Percentiles rank a stretch among this genome's conserved stretches.
These are phyloP conservation scores for Podarcis siculus DNA, from an alignment of 2,797 vertebrate species.

Conservation along the genomic window DNA sequence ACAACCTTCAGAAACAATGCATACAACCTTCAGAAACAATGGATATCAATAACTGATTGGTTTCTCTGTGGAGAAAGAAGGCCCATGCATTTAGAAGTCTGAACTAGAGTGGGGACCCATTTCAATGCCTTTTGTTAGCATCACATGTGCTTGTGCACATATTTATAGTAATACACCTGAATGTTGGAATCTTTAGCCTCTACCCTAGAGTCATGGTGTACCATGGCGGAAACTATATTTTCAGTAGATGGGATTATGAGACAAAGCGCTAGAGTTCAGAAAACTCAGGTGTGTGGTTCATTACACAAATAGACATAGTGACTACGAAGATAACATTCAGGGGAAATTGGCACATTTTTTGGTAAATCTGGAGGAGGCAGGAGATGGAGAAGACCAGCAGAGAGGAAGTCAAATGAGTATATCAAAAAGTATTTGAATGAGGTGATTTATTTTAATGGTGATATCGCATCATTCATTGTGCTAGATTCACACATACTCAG, in stretches of 20 bases:
- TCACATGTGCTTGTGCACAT: neutral
- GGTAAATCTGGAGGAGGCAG: no score
- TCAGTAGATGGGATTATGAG: neutral
- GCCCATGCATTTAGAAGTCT: neutral
- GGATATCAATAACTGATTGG: neutral
- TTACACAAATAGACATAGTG: neutral
- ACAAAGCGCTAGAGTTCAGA: neutral
- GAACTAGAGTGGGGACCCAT: neutral
- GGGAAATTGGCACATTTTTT: neutral
- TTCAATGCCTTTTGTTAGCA: neutral
- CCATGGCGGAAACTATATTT: neutral
- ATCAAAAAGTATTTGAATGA: neutral
- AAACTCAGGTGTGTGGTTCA: neutral
- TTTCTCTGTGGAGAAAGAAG: neutral
- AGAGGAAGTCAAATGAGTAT: neutral
- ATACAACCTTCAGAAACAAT: neutral
- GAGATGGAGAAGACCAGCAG: neutral
- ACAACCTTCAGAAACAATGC: neutral
- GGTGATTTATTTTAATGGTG: constrained; percentile 4
- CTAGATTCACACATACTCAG: neutral
- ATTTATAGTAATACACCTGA: neutral
- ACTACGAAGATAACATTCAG: neutral
- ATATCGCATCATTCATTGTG: neutral
- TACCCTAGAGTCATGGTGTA: neutral
- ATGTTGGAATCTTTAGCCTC: neutral